phyloP scores from a whole-genome alignment of 1,140 invertebrate species.

The Dreissena polymorpha region DNA sequence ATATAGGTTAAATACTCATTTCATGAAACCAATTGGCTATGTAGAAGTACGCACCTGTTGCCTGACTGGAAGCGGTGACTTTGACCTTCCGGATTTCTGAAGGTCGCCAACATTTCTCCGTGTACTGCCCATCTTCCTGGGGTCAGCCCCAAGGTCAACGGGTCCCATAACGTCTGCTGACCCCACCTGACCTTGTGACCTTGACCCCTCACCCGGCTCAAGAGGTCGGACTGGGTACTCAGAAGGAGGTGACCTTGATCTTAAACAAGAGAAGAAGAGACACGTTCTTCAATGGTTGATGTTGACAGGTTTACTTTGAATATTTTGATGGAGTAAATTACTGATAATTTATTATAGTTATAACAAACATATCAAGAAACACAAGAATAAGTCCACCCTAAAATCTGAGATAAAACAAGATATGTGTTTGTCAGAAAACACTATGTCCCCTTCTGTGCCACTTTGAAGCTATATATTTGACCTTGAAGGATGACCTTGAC shows the following conservation, averaged over 20 bases:
- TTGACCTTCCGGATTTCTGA: slow-evolving; percentile 8
- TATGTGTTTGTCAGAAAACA: too few species aligned
- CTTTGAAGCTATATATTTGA: too few species aligned
- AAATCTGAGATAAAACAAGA: too few species aligned
- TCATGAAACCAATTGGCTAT: too few species aligned
- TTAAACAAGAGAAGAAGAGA: neutral
- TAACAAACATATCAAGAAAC: too few species aligned
- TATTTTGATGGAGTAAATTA: too few species aligned
- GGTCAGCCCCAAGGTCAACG: slow-evolving; percentile 48
- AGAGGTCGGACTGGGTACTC: slow-evolving; percentile 34
- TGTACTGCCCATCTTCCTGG: slow-evolving; percentile 21
- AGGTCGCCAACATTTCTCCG: neutral
- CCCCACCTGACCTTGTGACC: neutral
- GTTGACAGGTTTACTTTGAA: neutral
- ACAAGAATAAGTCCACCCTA: too few species aligned
- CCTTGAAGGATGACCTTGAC: too few species aligned
- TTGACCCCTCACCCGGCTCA: slow-evolving; percentile 25
- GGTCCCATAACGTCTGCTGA: slow-evolving; percentile 28
- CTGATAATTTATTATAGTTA: too few species aligned
- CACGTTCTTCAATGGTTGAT: neutral
- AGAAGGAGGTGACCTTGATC: neutral
- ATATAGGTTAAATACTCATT: too few species aligned
- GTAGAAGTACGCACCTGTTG: slow-evolving; percentile 18
- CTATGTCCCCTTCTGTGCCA: too few species aligned
- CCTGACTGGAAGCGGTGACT: slow-evolving; percentile 28